Percentiles rank a stretch among this genome's conserved stretches.
These are phyloP conservation scores for Torymus tubicola DNA, from an alignment of 2,888 invertebrate species.

Conservation along the genomic window DNA sequence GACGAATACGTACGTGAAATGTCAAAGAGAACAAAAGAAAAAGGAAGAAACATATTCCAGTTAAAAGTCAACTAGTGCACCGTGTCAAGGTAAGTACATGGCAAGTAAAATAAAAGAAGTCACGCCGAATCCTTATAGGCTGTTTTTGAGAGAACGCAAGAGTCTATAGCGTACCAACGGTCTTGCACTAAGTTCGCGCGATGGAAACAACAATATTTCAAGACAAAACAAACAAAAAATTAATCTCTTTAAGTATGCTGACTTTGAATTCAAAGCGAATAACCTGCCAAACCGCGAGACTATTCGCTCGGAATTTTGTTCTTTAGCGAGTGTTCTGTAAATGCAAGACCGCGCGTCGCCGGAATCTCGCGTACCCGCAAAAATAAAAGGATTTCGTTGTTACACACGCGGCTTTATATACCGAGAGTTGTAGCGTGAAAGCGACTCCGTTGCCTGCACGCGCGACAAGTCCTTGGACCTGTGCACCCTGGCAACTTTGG, in stretches of 20 bases:
- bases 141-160: slow-evolving; percentile 10
- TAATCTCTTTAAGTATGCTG: no score
- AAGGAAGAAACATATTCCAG: not conserved
- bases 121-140: not conserved
- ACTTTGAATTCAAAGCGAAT: no score
- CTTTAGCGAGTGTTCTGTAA: slow-evolving; percentile 2
- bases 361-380: slow-evolving; percentile 21
- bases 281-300: no score
- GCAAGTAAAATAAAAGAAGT: slow-evolving; percentile 26
- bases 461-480: not conserved
- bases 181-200: no score
- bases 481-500: not conserved
- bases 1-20: not conserved
- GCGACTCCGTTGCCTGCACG: not conserved
- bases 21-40: no score
- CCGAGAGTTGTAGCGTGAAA: not conserved
- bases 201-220: no score
- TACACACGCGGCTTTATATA: not conserved
- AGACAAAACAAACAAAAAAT: no score
- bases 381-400: not conserved
- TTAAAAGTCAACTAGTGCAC: slow-evolving; percentile 46
- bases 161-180: not conserved
- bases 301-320: not conserved
- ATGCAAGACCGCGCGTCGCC: slow-evolving; percentile 8
- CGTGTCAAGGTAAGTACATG: slow-evolving; percentile 47